phyloP scores from a whole-genome alignment of 2,113 vertebrate species.

The Nannobrachium achirus region DNA sequence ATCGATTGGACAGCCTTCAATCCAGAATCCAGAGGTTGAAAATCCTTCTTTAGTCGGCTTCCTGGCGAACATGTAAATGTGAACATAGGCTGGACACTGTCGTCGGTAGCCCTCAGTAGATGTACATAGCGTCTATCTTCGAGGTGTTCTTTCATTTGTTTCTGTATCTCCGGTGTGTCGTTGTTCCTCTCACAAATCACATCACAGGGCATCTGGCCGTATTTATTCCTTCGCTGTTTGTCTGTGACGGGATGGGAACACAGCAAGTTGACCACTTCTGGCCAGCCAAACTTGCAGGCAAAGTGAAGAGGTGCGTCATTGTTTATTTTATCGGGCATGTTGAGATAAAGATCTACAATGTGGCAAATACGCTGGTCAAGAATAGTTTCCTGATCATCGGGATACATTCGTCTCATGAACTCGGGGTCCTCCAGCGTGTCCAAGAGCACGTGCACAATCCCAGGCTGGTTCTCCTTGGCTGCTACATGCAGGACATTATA shows the following conservation, averaged over 20 bases:
- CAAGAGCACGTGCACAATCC: slow-evolving; percentile 80
- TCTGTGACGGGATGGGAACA: slow-evolving; percentile 86
- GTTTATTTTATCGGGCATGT: slow-evolving; percentile 85
- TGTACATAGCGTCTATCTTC: slow-evolving; percentile 87
- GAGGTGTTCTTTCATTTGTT: slow-evolving; percentile 83
- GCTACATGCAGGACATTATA: slow-evolving; percentile 91
- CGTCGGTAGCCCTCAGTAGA: slow-evolving; percentile 86
- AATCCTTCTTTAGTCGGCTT: slow-evolving; percentile 67
- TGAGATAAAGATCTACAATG: slow-evolving; percentile 88
- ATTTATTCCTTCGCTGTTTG: slow-evolving; percentile 85
- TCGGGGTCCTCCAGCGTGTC: slow-evolving; percentile 85
- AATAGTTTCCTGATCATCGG: slow-evolving; percentile 82
- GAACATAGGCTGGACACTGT: slow-evolving; percentile 84
- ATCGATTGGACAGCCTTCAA: slow-evolving; percentile 78
- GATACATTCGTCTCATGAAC: slow-evolving; percentile 91
- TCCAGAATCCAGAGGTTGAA: neutral
- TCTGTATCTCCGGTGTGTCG: slow-evolving; percentile 80
- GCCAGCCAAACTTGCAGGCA: slow-evolving; percentile 89
- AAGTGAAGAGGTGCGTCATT: slow-evolving; percentile 90
- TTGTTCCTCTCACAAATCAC: slow-evolving; percentile 89
- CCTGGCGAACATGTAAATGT: slow-evolving; percentile 83
- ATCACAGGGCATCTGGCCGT: slow-evolving; percentile 83
- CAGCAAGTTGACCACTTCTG: slow-evolving; percentile 84
- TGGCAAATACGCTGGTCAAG: slow-evolving; percentile 84
- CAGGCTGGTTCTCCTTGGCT: slow-evolving; percentile 87